These are phyloP conservation scores for Serinus canaria DNA, from an alignment of 2,113 vertebrate genomes.

Conservation along the genomic window DNA sequence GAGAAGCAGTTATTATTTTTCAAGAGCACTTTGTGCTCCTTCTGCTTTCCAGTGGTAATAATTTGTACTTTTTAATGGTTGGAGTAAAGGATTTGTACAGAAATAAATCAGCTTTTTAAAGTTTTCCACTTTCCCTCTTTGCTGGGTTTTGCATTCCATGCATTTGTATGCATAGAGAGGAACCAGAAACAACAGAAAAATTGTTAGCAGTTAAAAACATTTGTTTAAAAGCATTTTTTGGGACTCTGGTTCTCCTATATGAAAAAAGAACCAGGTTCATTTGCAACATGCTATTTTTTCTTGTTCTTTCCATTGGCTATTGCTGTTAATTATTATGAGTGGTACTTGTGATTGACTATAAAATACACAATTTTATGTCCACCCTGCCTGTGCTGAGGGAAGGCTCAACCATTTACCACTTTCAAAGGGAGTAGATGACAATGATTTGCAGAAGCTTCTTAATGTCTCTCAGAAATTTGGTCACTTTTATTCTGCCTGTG, in stretches of 20 bases:
- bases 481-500: not conserved
- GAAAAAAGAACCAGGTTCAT: not conserved
- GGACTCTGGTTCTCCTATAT: not conserved
- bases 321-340: not conserved
- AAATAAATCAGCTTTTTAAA: slow-evolving; percentile 36
- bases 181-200: not conserved
- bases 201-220: not conserved
- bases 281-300: not conserved
- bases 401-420: not conserved
- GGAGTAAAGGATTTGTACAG: slow-evolving; percentile 12
- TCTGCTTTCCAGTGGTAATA: not conserved
- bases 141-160: not conserved
- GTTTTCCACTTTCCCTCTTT: not conserved
- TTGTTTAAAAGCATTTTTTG: slow-evolving; percentile 4
- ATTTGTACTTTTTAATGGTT: slow-evolving; percentile 45
- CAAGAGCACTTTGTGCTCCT: slow-evolving; percentile 34
- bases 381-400: not conserved
- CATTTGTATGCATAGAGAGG: not conserved
- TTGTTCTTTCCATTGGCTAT: not conserved
- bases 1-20: slow-evolving; percentile 46
- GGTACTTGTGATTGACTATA: not conserved
- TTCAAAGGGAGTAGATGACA: not conserved
- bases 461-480: not conserved
- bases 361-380: not conserved
- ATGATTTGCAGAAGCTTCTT: not conserved